These are phyloP conservation scores for Muntiacus muntjak DNA, from an alignment of 2,113 vertebrate genomes.

Conservation along the genomic window DNA sequence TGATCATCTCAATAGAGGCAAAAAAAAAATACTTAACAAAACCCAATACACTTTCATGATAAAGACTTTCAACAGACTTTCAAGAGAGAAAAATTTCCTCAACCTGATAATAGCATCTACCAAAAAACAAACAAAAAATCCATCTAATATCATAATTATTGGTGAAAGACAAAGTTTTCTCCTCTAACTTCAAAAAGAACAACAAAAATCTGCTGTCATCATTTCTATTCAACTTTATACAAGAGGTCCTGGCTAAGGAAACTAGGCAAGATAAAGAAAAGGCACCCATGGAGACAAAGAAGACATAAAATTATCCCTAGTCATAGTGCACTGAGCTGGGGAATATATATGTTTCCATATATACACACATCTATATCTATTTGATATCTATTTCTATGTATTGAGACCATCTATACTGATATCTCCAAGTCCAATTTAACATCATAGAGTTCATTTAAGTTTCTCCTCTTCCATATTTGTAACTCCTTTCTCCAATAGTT, in stretches of 20 bases:
- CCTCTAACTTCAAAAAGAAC: neutral
- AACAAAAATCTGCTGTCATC: neutral
- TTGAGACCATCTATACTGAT: neutral
- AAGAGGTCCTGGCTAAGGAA: neutral
- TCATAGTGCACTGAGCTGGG: neutral
- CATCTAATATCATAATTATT: neutral
- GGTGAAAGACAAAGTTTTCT: neutral
- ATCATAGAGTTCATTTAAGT: neutral
- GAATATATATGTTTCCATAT: neutral
- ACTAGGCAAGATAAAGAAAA: neutral
- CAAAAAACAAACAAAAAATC: neutral
- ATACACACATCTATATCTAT: neutral
- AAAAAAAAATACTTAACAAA: neutral
- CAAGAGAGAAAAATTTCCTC: neutral
- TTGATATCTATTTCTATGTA: neutral
- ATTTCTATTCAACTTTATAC: neutral
- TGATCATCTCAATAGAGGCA: neutral
- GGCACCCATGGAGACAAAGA: neutral
- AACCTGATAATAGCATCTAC: neutral
- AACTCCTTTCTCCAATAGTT: neutral
- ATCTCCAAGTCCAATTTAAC: neutral
- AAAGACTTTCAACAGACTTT: neutral
- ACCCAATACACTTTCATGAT: neutral
- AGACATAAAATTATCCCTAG: neutral
- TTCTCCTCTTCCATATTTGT: neutral